Base-by-base conservation (phyloP, 2,888 invertebrate genomes). In the Ectemnius lituratus region DNA sequence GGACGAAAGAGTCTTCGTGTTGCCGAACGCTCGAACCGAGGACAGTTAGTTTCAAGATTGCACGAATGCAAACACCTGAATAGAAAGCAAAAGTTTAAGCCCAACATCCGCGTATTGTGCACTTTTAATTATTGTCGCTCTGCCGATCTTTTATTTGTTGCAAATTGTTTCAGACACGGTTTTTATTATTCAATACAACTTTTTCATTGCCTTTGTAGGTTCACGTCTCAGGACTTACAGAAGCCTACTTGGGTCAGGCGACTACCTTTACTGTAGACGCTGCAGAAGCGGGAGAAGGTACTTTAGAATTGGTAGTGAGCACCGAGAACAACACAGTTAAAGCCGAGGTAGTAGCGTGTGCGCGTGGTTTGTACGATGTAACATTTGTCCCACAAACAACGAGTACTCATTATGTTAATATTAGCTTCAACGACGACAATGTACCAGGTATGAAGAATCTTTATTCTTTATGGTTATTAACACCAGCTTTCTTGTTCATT, bases 201-300 rank as follows among this genome's bases (percentile, higher is more conserved):
- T 37, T 8, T 37, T 37, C 37, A 37, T 37, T 37, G 8, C 37
- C 37, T 37, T 37, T 37, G 4, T 13, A 88, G 89, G 87, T 91
- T 27, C 90, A 90, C 57, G 89, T 91, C 3, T 91, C 90, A 3
- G 90, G 90, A 1, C 81, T 91, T 23, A 87, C 87, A 20, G 90
- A 90, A 75, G 90, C 90, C 1, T 66, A 89, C 28, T 78, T 97
- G 11, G 97, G 97, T 4, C 95, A 96, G 85, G 96, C 97, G 0
- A 96, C 97, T 0, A 97, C 97, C 0, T 97, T 97, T 89, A 96
- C 96, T 82, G 98, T 98, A 47, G 98, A 98, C 91, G 98, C 98
- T 0, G 97, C 97, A 0, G 96, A 97, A 86, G 98, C 98, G 2
- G 98, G 98, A 0, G 97, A 98, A 90, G 98, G 98, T 1, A 97